These are phyloP conservation scores for Solen grandis DNA, from an alignment of 1,140 invertebrate genomes.

Conservation along the genomic window DNA sequence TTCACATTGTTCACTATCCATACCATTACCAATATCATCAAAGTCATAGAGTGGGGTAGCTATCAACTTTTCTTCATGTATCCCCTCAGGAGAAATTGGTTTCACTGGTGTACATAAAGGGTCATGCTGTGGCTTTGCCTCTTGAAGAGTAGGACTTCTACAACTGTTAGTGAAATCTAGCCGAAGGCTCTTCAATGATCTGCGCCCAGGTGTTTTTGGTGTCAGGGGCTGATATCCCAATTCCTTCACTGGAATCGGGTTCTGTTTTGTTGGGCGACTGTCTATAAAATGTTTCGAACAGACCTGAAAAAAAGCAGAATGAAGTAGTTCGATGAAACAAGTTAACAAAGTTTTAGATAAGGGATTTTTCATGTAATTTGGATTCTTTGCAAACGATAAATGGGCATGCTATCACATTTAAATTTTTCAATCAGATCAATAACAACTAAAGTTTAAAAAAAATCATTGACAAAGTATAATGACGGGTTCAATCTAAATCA, in stretches of 20 bases:
- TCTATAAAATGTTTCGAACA: constrained; percentile 33
- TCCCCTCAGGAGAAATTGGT: background rate
- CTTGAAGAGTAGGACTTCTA: too few species aligned
- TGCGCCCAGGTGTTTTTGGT: background rate
- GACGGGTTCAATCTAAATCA: background rate
- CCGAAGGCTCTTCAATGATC: background rate
- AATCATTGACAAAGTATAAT: background rate
- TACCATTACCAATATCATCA: background rate
- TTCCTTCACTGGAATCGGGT: constrained; percentile 1
- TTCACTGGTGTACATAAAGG: background rate
- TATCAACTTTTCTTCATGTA: background rate
- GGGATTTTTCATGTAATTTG: background rate
- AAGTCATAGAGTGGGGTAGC: background rate
- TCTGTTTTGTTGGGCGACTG: constrained; percentile 1
- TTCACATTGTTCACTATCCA: background rate
- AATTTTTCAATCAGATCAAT: background rate
- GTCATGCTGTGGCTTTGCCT: too few species aligned
- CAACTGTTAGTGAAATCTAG: background rate
- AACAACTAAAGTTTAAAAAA: background rate
- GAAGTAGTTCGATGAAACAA: background rate
- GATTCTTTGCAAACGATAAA: background rate
- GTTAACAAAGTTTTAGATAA: background rate
- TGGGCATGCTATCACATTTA: background rate
- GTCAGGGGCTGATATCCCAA: background rate
- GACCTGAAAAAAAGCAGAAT: constrained; percentile 11